Evolutionary conservation across 2,888 invertebrate species (phyloP).

Genomic region (Dendrolimus pini): DNA sequence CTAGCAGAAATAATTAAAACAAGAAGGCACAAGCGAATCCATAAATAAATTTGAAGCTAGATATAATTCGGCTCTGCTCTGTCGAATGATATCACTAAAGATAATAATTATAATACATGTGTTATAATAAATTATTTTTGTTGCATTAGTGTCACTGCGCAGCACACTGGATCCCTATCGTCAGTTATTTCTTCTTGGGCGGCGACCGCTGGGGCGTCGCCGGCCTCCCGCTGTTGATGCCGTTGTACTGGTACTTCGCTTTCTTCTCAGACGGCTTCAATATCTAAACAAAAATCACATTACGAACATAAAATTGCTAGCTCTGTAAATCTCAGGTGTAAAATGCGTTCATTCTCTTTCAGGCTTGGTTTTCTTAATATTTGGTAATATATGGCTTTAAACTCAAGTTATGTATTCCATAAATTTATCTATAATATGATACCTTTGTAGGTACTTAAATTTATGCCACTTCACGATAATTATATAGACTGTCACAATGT

Average conservation of each 20-base stretch:
- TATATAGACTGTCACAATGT: too few species aligned
- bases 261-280: slow-evolving; percentile 99
- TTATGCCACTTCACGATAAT: too few species aligned
- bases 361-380: not conserved
- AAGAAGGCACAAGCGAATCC: slow-evolving; percentile 73
- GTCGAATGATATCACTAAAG: slow-evolving; percentile 61
- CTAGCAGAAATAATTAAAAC: slow-evolving; percentile 37
- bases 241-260: slow-evolving; percentile 98
- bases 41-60: slow-evolving; percentile 64
- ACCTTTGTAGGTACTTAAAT: too few species aligned
- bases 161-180: slow-evolving; percentile 65
- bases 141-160: slow-evolving; percentile 73
- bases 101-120: slow-evolving; percentile 68
- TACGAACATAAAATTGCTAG: slow-evolving; percentile 1
- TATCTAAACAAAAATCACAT: slow-evolving; percentile 80
- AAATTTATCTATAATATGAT: too few species aligned
- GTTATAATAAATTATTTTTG: slow-evolving; percentile 70
- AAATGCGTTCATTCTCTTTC: too few species aligned
- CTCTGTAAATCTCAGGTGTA: too few species aligned
- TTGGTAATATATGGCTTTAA: not conserved
- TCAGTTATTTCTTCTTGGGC: slow-evolving; percentile 83
- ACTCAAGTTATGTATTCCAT: not conserved
- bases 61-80: slow-evolving; percentile 60
- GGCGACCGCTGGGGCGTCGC: slow-evolving; percentile 89
- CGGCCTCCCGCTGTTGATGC: slow-evolving; percentile 90